Conservation (phyloP, 2,888 invertebrate genomes). For the Oscheius sp. region DNA sequence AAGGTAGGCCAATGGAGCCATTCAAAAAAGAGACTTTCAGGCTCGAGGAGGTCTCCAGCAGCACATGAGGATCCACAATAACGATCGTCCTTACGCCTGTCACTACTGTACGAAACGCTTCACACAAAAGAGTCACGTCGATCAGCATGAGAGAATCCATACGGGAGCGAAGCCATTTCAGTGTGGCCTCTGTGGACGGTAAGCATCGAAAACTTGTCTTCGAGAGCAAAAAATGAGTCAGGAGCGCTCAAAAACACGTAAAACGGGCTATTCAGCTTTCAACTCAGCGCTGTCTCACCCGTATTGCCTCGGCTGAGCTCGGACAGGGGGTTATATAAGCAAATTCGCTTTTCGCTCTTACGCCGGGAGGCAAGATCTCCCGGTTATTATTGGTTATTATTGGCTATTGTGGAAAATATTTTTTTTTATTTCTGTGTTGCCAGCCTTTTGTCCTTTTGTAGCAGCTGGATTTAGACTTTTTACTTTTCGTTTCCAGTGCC, state of each 20-base stretch:
- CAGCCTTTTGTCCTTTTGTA: constrained; percentile 23
- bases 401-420: background rate
- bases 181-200: background rate
- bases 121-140: constrained; percentile 72
- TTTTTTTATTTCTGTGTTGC: too few species aligned
- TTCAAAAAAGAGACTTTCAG: background rate
- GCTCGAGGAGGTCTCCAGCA: constrained; percentile 72
- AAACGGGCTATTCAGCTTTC: constrained; percentile 62
- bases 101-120: constrained; percentile 69
- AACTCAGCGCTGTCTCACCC: constrained; percentile 2
- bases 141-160: constrained; percentile 72
- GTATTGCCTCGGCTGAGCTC: too few species aligned
- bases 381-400: too few species aligned
- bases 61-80: constrained; percentile 70
- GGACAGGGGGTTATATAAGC: too few species aligned
- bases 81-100: constrained; percentile 67
- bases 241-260: too few species aligned
- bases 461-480: constrained; percentile 14
- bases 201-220: background rate
- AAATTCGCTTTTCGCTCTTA: too few species aligned
- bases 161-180: constrained; percentile 57
- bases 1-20: constrained; percentile 28
- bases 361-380: too few species aligned
- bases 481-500: constrained; percentile 38
- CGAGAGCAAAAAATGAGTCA: background rate